Conservation (phyloP, 2,888 invertebrate genomes). For the Sceliomorpha sp. region DNA sequence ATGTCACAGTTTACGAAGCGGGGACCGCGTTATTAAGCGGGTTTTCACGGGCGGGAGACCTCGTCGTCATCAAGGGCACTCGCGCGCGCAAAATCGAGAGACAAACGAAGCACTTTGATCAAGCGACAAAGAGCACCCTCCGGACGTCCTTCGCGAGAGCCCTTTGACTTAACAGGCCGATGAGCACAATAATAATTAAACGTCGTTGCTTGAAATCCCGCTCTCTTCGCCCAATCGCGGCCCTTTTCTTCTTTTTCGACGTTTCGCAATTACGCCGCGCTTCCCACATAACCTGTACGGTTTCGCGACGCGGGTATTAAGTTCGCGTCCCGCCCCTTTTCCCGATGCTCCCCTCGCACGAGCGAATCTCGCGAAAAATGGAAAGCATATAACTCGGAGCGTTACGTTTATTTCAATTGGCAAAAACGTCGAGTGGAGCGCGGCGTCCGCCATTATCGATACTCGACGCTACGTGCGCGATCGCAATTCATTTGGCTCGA, state of each 20-base stretch:
- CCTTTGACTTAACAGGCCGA: constrained; percentile 61
- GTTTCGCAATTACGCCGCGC: no score
- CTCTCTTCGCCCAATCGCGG: constrained; percentile 1
- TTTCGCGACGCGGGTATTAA: no score
- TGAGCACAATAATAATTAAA: constrained; percentile 71
- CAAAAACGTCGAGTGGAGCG: constrained; percentile 45
- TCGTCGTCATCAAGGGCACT: constrained; percentile 51
- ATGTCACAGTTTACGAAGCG: constrained; percentile 6
- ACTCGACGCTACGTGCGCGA: constrained; percentile 36
- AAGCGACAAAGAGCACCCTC: constrained; percentile 59
- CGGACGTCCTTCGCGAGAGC: constrained; percentile 45
- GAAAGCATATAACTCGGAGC: no score
- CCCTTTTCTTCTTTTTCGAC: not conserved
- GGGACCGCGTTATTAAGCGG: constrained; percentile 20
- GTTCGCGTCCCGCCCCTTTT: no score
- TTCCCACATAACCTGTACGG: no score
- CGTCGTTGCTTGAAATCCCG: constrained; percentile 52
- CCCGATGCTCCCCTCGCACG: no score
- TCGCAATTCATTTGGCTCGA: constrained; percentile 40
- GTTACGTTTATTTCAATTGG: constrained; percentile 47
- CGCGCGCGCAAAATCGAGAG: constrained; percentile 60
- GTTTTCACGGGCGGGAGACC: constrained; percentile 22
- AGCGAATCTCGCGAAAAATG: no score
- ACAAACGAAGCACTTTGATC: constrained; percentile 62
- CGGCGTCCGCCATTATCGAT: constrained; percentile 44